Evolutionary conservation across 2,888 invertebrate genomes (phyloP), one percentile per base, ranked within the genome.

Genomic region (Argyresthia albistria): DNA sequence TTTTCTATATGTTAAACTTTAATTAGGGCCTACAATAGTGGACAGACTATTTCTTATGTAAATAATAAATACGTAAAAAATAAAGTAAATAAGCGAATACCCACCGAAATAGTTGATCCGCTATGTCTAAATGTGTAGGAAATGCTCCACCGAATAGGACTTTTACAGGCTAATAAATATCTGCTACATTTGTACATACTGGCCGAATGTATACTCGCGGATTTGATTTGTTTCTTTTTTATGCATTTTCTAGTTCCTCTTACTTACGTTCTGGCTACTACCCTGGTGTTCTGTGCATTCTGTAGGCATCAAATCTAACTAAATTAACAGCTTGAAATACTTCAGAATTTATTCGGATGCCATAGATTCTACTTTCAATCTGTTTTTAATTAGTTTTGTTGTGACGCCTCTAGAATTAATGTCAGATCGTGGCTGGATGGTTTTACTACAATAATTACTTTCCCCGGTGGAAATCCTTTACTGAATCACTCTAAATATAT

Each of bases 61-160:
- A 71, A 75, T 64, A 76, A 48, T 77, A 80, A 68, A 77, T 78
- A 81, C 79, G 83, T 83, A 80, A 73, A 67, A 61, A 61, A 36
- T 35, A 50, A 37, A 16, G 12, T 50, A 49, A 15, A 49, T 71
- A 63, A 65, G 67, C 64, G 67, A 62, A 57, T 63, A 71, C 82
- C 84, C 84, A 84, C 84, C 84, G 83, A 76, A 62, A 68, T 80
- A 73, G 73, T 64, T 59, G 66, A 67, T 73, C 74, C 69, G 66
- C 67, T 75, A 73, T 73, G 66, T 61, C 66, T 62, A 63, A 63
- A 60, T 35, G 16, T 46, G 15, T 43, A 45, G 43, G 35, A 45
- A 48, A 43, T 39, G 35, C 69, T 74, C 76, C 76, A 82, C 81
- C 80, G 83, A 79, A 67, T 75, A 75, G 69, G 69, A 78, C 68